Percentiles rank a stretch among this genome's conserved stretches.
Evolutionary conservation across 2,797 vertebrate genomes (phyloP).

Genomic region (Ctenopoma multispine): DNA sequence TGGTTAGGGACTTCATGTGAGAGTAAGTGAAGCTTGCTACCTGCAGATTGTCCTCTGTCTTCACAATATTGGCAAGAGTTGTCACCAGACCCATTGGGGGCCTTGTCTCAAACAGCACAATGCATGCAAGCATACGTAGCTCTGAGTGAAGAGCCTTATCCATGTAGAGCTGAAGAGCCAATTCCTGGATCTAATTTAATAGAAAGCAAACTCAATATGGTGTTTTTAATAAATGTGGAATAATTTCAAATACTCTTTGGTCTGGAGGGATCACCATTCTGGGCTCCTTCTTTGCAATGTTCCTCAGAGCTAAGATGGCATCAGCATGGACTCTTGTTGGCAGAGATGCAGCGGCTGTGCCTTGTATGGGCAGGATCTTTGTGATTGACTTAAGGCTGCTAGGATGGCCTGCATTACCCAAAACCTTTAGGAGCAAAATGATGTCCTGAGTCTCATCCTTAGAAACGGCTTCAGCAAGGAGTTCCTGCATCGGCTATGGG

Average conservation of each 20-base stretch:
- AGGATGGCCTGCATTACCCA: slow-evolving; percentile 86
- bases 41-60: slow-evolving; percentile 84
- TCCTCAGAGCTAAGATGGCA: slow-evolving; percentile 80
- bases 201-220: slow-evolving; percentile 15
- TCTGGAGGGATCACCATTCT: slow-evolving; percentile 67
- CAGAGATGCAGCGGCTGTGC: slow-evolving; percentile 57
- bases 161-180: slow-evolving; percentile 85
- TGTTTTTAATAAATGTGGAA: neutral
- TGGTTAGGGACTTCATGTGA: slow-evolving; percentile 85
- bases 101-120: slow-evolving; percentile 86
- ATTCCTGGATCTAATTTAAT: slow-evolving; percentile 84
- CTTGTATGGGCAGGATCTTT: slow-evolving; percentile 82
- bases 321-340: slow-evolving; percentile 78
- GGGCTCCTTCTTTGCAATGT: slow-evolving; percentile 83
- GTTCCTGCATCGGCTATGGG: slow-evolving; percentile 80
- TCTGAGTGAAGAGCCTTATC: slow-evolving; percentile 77
- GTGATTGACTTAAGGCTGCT: slow-evolving; percentile 84
- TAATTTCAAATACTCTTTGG: neutral
- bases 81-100: slow-evolving; percentile 80
- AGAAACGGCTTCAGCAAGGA: slow-evolving; percentile 58
- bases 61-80: slow-evolving; percentile 81
- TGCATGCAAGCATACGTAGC: slow-evolving; percentile 84
- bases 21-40: slow-evolving; percentile 88
- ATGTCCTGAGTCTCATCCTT: slow-evolving; percentile 64
- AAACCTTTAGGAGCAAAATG: slow-evolving; percentile 77